Base-by-base conservation (phyloP, 2,113 vertebrate genomes). In the Poecile atricapillus region DNA sequence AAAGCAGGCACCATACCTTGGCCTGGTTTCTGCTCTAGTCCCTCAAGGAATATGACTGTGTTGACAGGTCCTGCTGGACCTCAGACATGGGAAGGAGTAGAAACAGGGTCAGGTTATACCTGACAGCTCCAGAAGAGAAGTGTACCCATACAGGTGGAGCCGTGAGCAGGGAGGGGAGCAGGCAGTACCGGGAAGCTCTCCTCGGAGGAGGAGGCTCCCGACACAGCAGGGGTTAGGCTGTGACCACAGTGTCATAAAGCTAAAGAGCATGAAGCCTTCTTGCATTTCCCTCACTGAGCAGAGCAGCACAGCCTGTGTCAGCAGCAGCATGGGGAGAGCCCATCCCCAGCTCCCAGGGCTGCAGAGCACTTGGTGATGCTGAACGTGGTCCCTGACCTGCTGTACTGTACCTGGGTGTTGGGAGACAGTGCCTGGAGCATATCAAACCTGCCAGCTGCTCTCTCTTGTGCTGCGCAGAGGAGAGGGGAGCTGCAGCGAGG, bases 401-500 rank as follows among this genome's bases (percentile, higher is more conserved):
- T 75, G 53, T 43, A 3, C 73, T n/a, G 0, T 62, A 41, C 82
- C 76, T 64, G 85, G 27, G 6, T 39, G 28, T 25, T 35, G 10
- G 27, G 44, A 37, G 71, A 60, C 47, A 4, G 62, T 3, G 30
- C 14, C 53, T 27, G 78, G 17, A 73, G 90, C 62, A 3, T 3
- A 27, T 16, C 62, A 31, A n/a, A 47, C 22, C 78, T 69, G 70
- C 76, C 82, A 80, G 92, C 90, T 87, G 90, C 70, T 75, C 2
- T 53, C 28, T 31, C 49, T 7, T 55, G 63, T 47, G 83, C n/a
- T 31, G 7, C 23, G n/a, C 50, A 20, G 88, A 33, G 35, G 15
- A 31, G 19, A 11, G 52, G 80, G 68, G 71, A 55, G 49, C 27
- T 69, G 14, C 15, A 0, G 1, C 0, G 1, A 10, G 85, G 53